Evolutionary conservation across 2,888 invertebrate genomes (phyloP).

Genomic region (Caenorhabditis sp.): DNA sequence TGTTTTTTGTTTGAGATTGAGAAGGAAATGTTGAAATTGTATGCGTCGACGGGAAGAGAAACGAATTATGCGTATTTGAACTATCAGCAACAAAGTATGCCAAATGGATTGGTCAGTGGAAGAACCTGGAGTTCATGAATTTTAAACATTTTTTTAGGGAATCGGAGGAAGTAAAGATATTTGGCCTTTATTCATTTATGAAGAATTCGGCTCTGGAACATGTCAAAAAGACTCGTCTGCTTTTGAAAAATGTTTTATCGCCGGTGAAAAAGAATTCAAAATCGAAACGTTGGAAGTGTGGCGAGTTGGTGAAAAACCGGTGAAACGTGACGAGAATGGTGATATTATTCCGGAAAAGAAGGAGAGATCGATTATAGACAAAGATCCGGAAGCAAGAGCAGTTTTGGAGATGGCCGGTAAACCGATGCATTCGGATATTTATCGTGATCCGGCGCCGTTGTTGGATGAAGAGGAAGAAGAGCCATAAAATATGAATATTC

Average conservation of each 20-base stretch:
- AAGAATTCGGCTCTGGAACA: conserved; percentile 49
- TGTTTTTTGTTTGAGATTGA: conserved; percentile 85
- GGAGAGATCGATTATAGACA: conserved; percentile 55
- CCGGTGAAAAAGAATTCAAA: conserved; percentile 43
- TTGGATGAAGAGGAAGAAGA: conserved; percentile 32
- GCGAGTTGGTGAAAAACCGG: conserved; percentile 52
- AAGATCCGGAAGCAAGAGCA: conserved; percentile 82
- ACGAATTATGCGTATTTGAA: conserved; percentile 91
- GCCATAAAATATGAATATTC: background rate
- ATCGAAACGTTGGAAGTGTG: conserved; percentile 53
- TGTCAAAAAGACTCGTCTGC: conserved; percentile 38
- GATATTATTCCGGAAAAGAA: conserved; percentile 13
- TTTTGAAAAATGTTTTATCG: conserved; percentile 52
- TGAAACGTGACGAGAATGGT: conserved; percentile 40
- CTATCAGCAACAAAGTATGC: conserved; percentile 88
- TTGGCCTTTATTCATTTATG: conserved; percentile 58
- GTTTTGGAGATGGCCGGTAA: conserved; percentile 85
- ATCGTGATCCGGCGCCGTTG: conserved; percentile 73
- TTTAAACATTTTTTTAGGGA: conserved; percentile 39
- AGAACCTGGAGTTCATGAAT: background rate
- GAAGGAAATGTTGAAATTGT: conserved; percentile 81
- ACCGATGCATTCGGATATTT: conserved; percentile 84
- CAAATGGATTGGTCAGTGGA: conserved; percentile 81
- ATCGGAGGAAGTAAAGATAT: conserved; percentile 45
- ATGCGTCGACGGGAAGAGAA: conserved; percentile 83